Evolutionary conservation across 2,113 vertebrate species (phyloP).

Genomic region (Laticauda colubrina): DNA sequence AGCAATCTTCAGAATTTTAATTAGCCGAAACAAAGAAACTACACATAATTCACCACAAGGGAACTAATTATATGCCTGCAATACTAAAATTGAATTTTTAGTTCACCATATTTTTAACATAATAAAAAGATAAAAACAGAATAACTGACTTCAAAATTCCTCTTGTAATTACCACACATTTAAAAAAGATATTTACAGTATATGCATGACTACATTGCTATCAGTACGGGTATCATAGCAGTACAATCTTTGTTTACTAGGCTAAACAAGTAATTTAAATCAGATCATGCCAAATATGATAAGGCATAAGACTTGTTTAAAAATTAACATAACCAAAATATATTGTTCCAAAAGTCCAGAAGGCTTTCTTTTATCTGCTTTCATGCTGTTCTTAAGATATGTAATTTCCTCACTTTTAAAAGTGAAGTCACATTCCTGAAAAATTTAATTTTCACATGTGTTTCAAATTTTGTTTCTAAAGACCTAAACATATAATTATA

Average conservation of each 20-base stretch:
- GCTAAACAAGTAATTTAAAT: neutral
- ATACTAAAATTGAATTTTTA: neutral
- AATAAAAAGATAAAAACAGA: neutral
- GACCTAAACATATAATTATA: conserved; percentile 16
- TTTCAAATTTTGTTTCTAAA: conserved; percentile 8
- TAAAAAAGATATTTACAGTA: neutral
- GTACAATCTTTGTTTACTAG: neutral
- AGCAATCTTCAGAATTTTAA: neutral
- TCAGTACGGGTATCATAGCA: neutral
- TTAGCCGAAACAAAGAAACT: neutral
- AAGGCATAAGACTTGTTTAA: neutral
- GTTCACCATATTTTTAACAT: neutral
- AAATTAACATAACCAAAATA: conserved; percentile 2
- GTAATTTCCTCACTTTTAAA: neutral
- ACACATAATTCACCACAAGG: neutral
- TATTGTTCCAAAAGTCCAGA: neutral
- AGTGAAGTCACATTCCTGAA: neutral
- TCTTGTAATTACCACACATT: neutral
- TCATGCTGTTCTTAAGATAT: neutral
- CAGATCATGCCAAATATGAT: neutral
- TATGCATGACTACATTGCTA: neutral
- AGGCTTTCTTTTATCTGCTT: neutral
- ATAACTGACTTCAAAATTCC: neutral
- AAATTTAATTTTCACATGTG: conserved; percentile 6
- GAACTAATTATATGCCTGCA: neutral